A percentile compares a stretch with the other conserved stretches of the same genome.
Evolutionary conservation across 2,113 vertebrate species (phyloP).

Genomic region (Pollimyrus isidori): DNA sequence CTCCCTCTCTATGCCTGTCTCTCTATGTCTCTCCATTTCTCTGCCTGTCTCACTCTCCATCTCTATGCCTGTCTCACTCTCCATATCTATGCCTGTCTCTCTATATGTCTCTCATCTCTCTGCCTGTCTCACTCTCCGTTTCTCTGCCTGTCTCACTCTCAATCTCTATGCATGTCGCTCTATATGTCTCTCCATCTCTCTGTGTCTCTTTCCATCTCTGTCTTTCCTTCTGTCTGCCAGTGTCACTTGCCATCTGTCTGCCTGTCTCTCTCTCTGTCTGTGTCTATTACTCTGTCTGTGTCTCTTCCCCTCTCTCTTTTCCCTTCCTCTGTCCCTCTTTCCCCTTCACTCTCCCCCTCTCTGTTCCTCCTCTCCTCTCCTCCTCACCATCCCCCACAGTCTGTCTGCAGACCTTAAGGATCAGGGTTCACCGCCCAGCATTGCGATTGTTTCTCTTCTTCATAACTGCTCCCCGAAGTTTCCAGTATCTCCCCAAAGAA

Average conservation of each 20-base stretch:
- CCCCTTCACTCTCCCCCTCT: neutral
- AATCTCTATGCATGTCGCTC: no score
- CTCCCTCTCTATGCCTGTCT: no score
- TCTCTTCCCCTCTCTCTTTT: neutral
- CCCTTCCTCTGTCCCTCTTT: neutral
- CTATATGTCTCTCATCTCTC: no score
- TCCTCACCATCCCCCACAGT: neutral
- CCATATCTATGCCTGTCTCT: no score
- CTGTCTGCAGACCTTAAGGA: conserved; percentile 10
- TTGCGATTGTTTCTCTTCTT: conserved; percentile 24
- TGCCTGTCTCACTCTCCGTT: no score
- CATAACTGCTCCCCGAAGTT: conserved; percentile 31
- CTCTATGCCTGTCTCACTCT: no score
- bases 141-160: no score
- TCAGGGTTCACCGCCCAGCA: conserved; percentile 16
- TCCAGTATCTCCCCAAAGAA: conserved; percentile 34
- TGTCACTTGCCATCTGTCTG: neutral
- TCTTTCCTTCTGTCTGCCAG: no score
- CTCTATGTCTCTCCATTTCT: no score
- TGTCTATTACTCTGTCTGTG: neutral
- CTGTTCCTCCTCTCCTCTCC: neutral
- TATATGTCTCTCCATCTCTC: no score
- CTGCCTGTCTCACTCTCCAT: neutral
- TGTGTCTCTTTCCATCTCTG: no score
- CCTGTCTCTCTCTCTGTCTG: neutral